These are phyloP conservation scores for Mormyrus iriodes DNA, from an alignment of 2,113 vertebrate genomes.

Conservation along the genomic window DNA sequence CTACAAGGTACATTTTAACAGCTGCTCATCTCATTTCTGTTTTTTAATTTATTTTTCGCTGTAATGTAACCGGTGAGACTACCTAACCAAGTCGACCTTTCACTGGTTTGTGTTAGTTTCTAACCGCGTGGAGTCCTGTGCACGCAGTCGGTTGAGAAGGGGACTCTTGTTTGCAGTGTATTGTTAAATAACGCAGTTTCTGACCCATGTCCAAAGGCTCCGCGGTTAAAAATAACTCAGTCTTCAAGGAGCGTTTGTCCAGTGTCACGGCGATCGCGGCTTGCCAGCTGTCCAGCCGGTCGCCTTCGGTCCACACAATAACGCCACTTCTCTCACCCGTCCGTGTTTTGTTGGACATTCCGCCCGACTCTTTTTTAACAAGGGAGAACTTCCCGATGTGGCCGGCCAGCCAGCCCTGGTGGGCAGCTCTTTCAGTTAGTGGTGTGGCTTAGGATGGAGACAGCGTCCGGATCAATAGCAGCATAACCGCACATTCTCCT, in stretches of 20 bases:
- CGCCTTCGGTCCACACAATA: not conserved
- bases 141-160: not conserved
- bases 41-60: not conserved
- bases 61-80: not conserved
- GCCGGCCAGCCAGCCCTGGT: not conserved
- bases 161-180: not conserved
- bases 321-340: not conserved
- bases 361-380: not conserved
- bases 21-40: not conserved
- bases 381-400: not conserved
- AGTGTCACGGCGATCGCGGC: not conserved
- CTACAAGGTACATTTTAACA: not conserved
- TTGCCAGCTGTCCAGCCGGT: not conserved
- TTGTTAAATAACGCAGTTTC: not conserved
- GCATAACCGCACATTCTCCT: not conserved
- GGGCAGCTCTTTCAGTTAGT: not conserved
- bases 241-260: not conserved
- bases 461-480: not conserved
- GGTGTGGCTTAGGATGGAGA: not conserved
- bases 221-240: not conserved
- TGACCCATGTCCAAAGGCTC: not conserved
- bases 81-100: not conserved
- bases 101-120: not conserved
- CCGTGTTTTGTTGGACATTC: not conserved
- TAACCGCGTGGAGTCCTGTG: not conserved